phyloP scores from a whole-genome alignment of 2,113 vertebrate species.

The Carlito syrichta region DNA sequence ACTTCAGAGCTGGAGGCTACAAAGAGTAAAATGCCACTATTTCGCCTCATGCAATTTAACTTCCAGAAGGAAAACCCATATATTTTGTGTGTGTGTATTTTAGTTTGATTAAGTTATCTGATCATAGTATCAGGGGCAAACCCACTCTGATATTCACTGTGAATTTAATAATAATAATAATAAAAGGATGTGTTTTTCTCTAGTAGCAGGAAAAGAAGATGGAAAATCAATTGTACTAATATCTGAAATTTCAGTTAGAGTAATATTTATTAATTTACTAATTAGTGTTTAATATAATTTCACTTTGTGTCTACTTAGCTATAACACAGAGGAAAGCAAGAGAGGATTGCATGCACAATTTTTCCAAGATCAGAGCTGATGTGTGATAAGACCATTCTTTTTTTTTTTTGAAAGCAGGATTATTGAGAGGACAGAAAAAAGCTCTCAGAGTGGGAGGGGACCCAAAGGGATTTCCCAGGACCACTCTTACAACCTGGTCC shows the following conservation, averaged over 20 bases:
- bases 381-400: background rate
- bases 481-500: background rate
- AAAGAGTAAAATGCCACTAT: conserved; percentile 20
- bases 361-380: background rate
- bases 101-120: conserved; percentile 41
- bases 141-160: background rate
- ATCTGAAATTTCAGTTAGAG: background rate
- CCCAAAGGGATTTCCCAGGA: no score
- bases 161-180: background rate
- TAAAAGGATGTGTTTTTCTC: conserved; percentile 20
- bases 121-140: background rate
- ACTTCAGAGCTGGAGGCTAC: background rate
- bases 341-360: background rate
- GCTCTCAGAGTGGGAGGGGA: no score
- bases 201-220: background rate
- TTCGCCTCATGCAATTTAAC: conserved; percentile 29
- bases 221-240: background rate
- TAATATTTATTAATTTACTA: conserved; percentile 30
- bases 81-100: background rate
- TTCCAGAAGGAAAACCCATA: conserved; percentile 38
- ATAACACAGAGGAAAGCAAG: background rate
- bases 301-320: background rate
- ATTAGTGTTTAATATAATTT: conserved; percentile 8
- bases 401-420: no score
- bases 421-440: no score